Conservation (phyloP, 2,888 invertebrate species). For the Druceiella hillmani region DNA sequence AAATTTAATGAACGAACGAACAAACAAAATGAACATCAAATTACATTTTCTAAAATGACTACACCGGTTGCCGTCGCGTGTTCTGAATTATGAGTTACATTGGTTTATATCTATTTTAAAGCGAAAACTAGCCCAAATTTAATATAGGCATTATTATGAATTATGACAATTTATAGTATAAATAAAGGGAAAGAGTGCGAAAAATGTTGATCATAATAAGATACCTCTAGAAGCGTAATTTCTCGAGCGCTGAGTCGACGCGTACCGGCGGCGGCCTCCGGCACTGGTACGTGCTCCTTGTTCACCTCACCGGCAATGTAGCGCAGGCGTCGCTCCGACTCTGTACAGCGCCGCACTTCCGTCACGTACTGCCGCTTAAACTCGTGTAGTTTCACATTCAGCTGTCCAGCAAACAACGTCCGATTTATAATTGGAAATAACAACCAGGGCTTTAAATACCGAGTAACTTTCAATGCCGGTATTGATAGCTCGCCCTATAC, state of each 20-base stretch:
- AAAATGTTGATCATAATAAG: too few relatives aligned
- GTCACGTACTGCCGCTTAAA: slow-evolving; percentile 46
- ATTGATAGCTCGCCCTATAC: too few relatives aligned
- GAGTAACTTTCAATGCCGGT: too few relatives aligned
- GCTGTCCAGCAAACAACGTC: slow-evolving; percentile 26
- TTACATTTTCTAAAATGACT: too few relatives aligned
- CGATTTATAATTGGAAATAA: not conserved
- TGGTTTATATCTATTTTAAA: slow-evolving; percentile 2
- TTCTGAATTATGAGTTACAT: too few relatives aligned
- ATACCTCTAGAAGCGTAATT: slow-evolving; percentile 45
- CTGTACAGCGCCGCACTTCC: slow-evolving; percentile 45
- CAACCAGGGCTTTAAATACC: not conserved
- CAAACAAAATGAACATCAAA: too few relatives aligned
- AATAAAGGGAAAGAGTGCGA: too few relatives aligned
- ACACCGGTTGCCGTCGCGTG: too few relatives aligned
- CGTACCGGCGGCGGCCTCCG: slow-evolving; percentile 31
- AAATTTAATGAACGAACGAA: too few relatives aligned
- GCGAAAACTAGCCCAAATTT: not conserved
- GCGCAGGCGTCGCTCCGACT: slow-evolving; percentile 46
- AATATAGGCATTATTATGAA: not conserved
- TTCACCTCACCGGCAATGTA: slow-evolving; percentile 44
- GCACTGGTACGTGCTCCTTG: slow-evolving; percentile 39
- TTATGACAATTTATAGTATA: too few relatives aligned
- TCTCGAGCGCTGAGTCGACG: slow-evolving; percentile 38
- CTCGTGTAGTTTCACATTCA: slow-evolving; percentile 46